phyloP scores from a whole-genome alignment of 2,888 invertebrate species.

The Lathronympha strigana region DNA sequence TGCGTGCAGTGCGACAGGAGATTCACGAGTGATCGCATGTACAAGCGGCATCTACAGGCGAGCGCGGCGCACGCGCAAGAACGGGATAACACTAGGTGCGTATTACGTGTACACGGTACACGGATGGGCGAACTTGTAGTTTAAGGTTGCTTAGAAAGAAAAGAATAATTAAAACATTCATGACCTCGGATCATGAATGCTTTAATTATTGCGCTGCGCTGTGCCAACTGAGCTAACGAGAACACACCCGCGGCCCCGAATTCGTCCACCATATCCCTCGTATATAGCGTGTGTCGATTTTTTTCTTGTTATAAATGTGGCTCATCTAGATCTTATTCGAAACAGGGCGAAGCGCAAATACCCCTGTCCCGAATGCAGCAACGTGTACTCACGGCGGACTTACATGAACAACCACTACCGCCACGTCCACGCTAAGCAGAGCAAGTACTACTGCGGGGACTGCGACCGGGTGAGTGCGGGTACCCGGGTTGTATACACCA shows the following conservation, averaged over 20 bases:
- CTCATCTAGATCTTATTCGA: background rate
- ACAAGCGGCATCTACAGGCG: slow-evolving; percentile 50
- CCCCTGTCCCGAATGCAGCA: slow-evolving; percentile 51
- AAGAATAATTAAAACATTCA: no score
- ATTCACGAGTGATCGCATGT: slow-evolving; percentile 48
- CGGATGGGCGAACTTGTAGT: background rate
- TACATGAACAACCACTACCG: slow-evolving; percentile 60
- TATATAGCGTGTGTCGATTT: no score
- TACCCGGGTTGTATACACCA: background rate
- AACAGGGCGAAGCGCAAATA: slow-evolving; percentile 26
- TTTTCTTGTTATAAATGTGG: no score
- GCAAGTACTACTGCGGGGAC: slow-evolving; percentile 48
- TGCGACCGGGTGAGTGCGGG: slow-evolving; percentile 52
- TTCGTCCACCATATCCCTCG: no score
- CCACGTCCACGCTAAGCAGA: slow-evolving; percentile 53
- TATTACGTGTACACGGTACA: background rate
- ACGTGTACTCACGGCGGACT: slow-evolving; percentile 46
- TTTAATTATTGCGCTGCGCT: no score
- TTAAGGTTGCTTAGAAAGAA: no score
- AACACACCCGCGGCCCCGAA: no score
- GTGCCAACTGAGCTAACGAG: no score
- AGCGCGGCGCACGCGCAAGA: slow-evolving; percentile 46
- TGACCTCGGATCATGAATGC: no score
- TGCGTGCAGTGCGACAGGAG: slow-evolving; percentile 59
- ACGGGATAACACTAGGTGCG: slow-evolving; percentile 41